Evolutionary conservation across 2,797 vertebrate genomes (phyloP).

Genomic region (Ficedula albicollis): DNA sequence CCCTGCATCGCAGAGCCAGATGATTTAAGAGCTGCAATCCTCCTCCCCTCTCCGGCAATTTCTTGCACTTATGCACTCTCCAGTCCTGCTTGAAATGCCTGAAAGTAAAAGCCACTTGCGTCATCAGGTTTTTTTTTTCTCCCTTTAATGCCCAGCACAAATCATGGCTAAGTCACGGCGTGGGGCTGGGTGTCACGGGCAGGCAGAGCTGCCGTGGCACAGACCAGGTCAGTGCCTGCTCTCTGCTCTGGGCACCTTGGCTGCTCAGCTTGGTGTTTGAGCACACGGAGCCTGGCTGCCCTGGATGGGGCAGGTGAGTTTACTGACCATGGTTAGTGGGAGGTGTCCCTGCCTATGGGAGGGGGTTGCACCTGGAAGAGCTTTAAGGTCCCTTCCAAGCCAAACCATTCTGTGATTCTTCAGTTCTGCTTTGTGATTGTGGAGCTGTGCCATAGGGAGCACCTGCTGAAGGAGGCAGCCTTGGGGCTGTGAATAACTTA

Average conservation of each 20-base stretch:
- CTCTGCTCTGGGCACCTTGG: neutral
- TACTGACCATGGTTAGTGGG: neutral
- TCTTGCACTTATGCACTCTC: neutral
- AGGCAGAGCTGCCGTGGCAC: neutral
- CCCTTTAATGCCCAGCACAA: slow-evolving; percentile 1
- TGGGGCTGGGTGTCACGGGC: neutral
- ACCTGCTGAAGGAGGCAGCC: neutral
- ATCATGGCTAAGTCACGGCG: neutral
- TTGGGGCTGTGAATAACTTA: neutral
- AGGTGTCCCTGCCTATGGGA: neutral
- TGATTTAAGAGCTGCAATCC: neutral
- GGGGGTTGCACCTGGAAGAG: neutral
- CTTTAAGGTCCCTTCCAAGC: neutral
- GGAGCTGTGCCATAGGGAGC: fast-evolving
- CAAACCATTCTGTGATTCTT: neutral
- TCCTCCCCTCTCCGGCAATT: neutral
- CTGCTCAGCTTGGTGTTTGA: neutral
- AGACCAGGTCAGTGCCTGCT: neutral
- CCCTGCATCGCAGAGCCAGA: neutral
- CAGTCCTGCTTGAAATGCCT: neutral
- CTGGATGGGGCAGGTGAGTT: neutral
- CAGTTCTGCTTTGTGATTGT: fast-evolving
- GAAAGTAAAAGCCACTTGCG: neutral
- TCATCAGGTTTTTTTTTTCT: neutral
- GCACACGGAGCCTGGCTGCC: neutral